These are phyloP conservation scores for Macaca fascicularis DNA, from an alignment of 2,113 vertebrate species.

Conservation along the genomic window DNA sequence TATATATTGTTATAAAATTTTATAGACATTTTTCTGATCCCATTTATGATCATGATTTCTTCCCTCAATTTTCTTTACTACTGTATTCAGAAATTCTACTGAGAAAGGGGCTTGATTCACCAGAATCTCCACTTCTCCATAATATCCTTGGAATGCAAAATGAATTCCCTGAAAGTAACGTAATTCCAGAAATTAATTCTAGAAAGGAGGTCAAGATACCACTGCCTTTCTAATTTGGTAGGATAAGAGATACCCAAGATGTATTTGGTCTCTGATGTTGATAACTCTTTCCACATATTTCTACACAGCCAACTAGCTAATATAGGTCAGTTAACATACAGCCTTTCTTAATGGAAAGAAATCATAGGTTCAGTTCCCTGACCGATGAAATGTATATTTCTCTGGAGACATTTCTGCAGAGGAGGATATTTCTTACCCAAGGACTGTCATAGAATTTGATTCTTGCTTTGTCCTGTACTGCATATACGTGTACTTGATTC, in stretches of 20 bases:
- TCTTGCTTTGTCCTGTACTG: neutral
- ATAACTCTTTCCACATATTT: conserved; percentile 12
- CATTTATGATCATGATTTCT: neutral
- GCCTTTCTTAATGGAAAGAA: neutral
- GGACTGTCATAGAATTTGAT: neutral
- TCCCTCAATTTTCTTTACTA: neutral
- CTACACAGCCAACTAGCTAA: neutral
- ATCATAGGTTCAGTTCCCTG: neutral
- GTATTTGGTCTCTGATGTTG: neutral
- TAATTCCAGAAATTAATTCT: neutral
- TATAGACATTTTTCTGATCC: neutral
- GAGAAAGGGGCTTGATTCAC: neutral
- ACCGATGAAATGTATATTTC: conserved; percentile 22
- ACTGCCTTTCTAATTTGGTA: neutral
- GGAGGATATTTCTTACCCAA: neutral
- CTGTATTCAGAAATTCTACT: neutral
- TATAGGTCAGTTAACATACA: neutral
- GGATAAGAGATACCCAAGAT: neutral
- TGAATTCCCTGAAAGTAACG: neutral
- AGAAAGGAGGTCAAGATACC: neutral
- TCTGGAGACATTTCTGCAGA: neutral
- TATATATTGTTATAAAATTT: neutral
- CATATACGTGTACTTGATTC: neutral
- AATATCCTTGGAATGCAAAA: neutral
- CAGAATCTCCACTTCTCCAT: neutral